phyloP scores from a whole-genome alignment of 2,888 invertebrate species.

The Pinctada fucata region DNA sequence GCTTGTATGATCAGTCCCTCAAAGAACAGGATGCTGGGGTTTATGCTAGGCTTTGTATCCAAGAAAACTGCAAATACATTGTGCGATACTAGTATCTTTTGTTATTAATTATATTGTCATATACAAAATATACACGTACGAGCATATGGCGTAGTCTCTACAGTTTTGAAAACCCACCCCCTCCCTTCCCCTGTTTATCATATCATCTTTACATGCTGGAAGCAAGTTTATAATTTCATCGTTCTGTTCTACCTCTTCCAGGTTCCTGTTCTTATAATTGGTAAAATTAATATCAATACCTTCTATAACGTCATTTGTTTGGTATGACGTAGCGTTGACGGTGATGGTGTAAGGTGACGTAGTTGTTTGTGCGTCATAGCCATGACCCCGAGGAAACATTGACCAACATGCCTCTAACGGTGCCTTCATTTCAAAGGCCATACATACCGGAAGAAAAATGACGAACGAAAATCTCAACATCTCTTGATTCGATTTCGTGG shows the following conservation, averaged over 20 bases:
- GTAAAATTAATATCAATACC: slow-evolving; percentile 30
- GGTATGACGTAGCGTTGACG: slow-evolving; percentile 37
- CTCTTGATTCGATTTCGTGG: neutral
- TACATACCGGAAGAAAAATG: neutral
- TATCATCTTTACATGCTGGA: too few species aligned
- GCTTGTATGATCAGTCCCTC: slow-evolving; percentile 36
- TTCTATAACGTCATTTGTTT: slow-evolving; percentile 35
- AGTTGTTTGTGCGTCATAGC: slow-evolving; percentile 11
- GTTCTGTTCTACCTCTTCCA: too few species aligned
- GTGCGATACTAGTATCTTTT: neutral
- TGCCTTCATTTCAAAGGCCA: neutral
- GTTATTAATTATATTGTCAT: too few species aligned
- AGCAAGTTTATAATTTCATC: too few species aligned
- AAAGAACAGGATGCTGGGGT: slow-evolving; percentile 21
- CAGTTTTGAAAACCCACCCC: too few species aligned
- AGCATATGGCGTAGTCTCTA: too few species aligned
- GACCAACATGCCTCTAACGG: slow-evolving; percentile 1
- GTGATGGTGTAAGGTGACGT: slow-evolving; percentile 40
- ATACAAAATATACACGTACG: too few species aligned
- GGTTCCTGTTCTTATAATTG: too few species aligned
- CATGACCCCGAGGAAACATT: slow-evolving; percentile 26
- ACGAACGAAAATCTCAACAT: neutral
- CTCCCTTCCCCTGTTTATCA: too few species aligned
- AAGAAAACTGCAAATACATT: slow-evolving; percentile 28
- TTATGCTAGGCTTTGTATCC: slow-evolving; percentile 12